Percentiles rank a stretch among this genome's conserved stretches.
Conservation (phyloP, 2,797 vertebrate genomes). For the Rhinoraja longicauda region DNA sequence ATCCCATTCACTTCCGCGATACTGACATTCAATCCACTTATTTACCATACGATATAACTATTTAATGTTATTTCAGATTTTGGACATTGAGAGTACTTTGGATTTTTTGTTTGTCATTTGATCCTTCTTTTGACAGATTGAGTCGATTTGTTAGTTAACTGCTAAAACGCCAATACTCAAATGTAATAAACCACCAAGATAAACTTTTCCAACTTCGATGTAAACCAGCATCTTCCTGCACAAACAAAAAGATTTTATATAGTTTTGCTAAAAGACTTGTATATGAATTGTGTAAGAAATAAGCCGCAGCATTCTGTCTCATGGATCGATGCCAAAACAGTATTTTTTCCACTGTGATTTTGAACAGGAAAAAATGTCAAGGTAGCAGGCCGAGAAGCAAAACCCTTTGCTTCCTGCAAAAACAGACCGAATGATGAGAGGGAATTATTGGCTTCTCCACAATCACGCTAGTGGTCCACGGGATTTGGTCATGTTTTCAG, state of each 20-base stretch:
- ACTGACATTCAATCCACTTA: background rate
- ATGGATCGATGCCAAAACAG: background rate
- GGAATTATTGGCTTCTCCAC: background rate
- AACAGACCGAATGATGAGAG: background rate
- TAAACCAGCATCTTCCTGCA: no score
- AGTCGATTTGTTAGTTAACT: background rate
- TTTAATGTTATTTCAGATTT: slow-evolving; percentile 8
- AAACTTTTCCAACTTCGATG: background rate
- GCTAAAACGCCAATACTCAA: background rate
- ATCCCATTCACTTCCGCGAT: background rate
- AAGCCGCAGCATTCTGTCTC: background rate
- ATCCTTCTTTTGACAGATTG: background rate
- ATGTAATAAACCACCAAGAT: background rate
- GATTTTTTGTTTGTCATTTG: background rate
- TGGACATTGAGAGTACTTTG: background rate
- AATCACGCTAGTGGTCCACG: background rate
- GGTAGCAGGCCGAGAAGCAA: background rate
- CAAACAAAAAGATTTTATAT: no score
- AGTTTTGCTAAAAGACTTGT: background rate
- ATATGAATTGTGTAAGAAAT: background rate
- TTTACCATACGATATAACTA: background rate
- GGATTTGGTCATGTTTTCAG: background rate
- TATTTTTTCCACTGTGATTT: background rate
- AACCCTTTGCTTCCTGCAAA: background rate
- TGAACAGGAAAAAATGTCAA: background rate